phyloP scores from a whole-genome alignment of 1,140 invertebrate species.

The Pollicipes pollicipes region DNA sequence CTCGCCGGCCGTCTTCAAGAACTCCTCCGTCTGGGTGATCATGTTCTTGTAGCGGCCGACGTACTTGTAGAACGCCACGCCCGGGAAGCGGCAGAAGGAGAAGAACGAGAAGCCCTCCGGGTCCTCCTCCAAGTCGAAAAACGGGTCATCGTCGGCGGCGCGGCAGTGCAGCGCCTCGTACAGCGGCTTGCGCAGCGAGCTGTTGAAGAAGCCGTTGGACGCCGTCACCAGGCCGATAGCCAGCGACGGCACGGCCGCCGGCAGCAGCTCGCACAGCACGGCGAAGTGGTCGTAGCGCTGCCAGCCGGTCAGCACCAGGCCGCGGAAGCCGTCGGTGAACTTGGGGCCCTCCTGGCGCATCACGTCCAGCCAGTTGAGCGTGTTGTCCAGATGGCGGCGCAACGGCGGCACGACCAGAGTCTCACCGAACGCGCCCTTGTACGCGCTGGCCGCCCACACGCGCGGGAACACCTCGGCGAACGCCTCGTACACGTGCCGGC shows the following conservation, averaged over 20 bases:
- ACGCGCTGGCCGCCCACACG: slow-evolving; percentile 41
- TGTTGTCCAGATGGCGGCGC: slow-evolving; percentile 27
- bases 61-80: slow-evolving; percentile 38
- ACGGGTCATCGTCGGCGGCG: not conserved
- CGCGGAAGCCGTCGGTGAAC: slow-evolving; percentile 21
- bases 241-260: slow-evolving; percentile 39
- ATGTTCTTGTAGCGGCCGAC: slow-evolving; percentile 35
- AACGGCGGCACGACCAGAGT: slow-evolving; percentile 27
- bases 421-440: slow-evolving; percentile 34
- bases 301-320: slow-evolving; percentile 37
- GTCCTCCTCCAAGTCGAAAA: slow-evolving; percentile 31
- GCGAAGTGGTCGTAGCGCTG: slow-evolving; percentile 46
- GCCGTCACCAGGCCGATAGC: slow-evolving; percentile 23
- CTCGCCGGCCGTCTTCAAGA: slow-evolving; percentile 22
- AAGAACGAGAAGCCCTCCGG: slow-evolving; percentile 39
- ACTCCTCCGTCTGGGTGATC: slow-evolving; percentile 27
- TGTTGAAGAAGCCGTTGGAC: slow-evolving; percentile 17
- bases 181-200: slow-evolving; percentile 20
- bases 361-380: slow-evolving; percentile 14
- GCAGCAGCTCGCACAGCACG: slow-evolving; percentile 43
- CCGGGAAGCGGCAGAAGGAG: slow-evolving; percentile 35
- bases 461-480: slow-evolving; percentile 33
- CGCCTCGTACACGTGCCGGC: slow-evolving; percentile 29
- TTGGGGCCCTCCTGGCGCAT: slow-evolving; percentile 12
- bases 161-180: slow-evolving; percentile 23